Base-by-base conservation (phyloP, 2,113 vertebrate genomes). In the Lepus europaeus region DNA sequence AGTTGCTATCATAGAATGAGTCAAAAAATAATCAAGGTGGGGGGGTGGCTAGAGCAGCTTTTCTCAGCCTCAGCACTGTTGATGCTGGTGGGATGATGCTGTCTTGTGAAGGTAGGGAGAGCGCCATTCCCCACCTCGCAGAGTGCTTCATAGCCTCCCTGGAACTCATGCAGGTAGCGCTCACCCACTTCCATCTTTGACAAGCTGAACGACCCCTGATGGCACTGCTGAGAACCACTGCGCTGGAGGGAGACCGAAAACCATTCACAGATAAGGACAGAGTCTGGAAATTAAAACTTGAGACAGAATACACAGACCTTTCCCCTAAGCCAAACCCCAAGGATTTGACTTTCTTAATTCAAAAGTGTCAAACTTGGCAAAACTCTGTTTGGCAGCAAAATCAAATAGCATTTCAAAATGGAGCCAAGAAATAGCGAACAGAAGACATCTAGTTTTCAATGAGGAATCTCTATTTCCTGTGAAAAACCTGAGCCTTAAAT, bases 321-420 rank as follows among this genome's bases (percentile, higher is more conserved):
- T 91, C n/a, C 68, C n/a, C 17, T 73, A 36, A 82, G n/a, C n/a
- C 39, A 91, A 83, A 94, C 29, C 39, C 64, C 49, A 79, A 73
- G 31, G 25, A 86, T 83, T 91, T 76, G 49, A 45, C 33, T 73
- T 91, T 85, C 27, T 81, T 79, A 80, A 91, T 85, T 81, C 74
- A 68, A 53, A 91, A 78, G 56, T 80, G 6, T 78, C 68, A 68
- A 29, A 78, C 20, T 86, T 89, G 74, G n/a, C 59, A 83, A 66
- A 69, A 39, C n/a, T 74, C 1, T 79, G 79, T 82, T 91, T 93
- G 23, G 61, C 31, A 94, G 78, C n/a, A 93, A 80, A 89, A 81
- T 31, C 17, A 89, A 89, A 93, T 72, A 33, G 31, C 10, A 81
- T 92, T 92, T 94, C 76, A 78, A 91, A 93, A 73, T 87, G n/a